Conservation (phyloP, 2,797 vertebrate genomes). For the Sylvia borin region DNA sequence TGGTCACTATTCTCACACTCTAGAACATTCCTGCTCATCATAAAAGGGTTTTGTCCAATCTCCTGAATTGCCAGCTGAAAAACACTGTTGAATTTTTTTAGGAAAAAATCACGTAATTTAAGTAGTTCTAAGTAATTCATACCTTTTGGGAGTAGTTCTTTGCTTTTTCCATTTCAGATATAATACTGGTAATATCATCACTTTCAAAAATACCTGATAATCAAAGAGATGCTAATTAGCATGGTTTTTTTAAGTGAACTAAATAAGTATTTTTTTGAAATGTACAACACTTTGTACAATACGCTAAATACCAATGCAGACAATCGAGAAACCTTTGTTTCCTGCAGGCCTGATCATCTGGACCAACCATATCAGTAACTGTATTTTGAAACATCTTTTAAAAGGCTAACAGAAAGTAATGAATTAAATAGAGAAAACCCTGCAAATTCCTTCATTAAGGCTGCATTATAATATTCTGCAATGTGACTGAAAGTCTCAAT, state of each 20-base stretch:
- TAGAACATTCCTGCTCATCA: background rate
- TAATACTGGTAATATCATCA: constrained; percentile 79
- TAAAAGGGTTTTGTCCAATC: background rate
- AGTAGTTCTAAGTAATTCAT: background rate
- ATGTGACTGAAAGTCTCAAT: background rate
- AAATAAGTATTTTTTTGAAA: background rate
- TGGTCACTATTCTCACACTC: background rate
- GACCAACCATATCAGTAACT: background rate
- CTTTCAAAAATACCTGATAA: constrained; percentile 83
- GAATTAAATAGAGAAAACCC: background rate
- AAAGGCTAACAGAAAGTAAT: background rate
- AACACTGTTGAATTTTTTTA: background rate
- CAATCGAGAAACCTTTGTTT: background rate
- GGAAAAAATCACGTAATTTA: background rate
- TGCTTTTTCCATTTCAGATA: constrained; percentile 82
- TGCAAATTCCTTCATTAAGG: background rate
- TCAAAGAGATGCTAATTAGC: background rate
- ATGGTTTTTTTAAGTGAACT: background rate
- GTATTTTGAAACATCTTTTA: background rate
- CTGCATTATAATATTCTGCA: background rate
- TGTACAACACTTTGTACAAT: background rate
- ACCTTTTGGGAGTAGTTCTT: constrained; percentile 84
- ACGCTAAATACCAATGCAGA: background rate
- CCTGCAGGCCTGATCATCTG: background rate
- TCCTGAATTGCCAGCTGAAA: background rate